Base-by-base conservation (phyloP, 1,140 invertebrate genomes). In the Bursaphelenchus mucronatus region DNA sequence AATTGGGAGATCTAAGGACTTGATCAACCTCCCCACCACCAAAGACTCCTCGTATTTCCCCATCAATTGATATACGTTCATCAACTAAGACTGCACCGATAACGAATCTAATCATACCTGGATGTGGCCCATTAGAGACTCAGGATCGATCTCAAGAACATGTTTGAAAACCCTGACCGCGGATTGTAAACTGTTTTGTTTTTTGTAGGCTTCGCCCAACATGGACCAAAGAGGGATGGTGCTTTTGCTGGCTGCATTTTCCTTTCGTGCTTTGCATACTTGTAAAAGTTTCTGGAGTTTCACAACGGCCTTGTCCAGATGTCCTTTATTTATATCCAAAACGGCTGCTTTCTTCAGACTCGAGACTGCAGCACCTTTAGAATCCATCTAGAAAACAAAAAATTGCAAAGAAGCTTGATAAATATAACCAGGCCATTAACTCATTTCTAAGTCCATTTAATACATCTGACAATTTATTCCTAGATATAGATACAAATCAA, bases 111-210 rank as follows among this genome's bases (percentile, higher is more conserved):
- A 62, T 13, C 15, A 13, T 64, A 69, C 68, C 71, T 70, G 69
- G 21, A 70, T 44, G n/a, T 30, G 52, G 7, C 72, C 69, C 9
- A 50, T 39, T 21, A 19, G 50, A 45, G 55, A 21, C 8, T 70
- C 45, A 45, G 73, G 61, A n/a, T 70, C 62, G 30, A 74, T 52
- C 11, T 70, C 69, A 11, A 70, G n/a, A 11, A 68, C 51, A 39
- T 17, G 58, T 69, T 47, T 64, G 55, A 30, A 71, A 13, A 58
- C 69, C 7, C 69, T 64, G 13, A 75, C 73, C 10, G 69, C 69
- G 11, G 69, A 70, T 40, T 67, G 73, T 15, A 76, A 51, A 44
- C 75, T 70, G 10, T 67, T 67, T 40, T 75, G 69, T 55, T 70
- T 72, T 51, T 69, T 66, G 30, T 70, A 70, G 39, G 73, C 69